Conservation (phyloP, 2,113 vertebrate genomes). For the Psilopsiagon aurifrons region DNA sequence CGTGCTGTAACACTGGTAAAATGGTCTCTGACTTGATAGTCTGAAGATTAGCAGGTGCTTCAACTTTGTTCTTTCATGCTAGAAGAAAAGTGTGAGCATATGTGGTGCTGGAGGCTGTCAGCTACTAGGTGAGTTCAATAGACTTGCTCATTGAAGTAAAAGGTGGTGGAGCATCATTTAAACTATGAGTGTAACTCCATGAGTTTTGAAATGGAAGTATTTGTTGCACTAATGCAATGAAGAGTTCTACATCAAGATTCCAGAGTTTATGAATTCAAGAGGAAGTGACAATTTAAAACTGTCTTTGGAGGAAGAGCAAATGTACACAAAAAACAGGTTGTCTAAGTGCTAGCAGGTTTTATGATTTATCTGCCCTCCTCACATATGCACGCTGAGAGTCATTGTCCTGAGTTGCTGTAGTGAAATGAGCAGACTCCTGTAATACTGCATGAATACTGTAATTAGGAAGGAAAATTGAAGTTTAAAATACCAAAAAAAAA, state of each 20-base stretch:
- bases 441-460: neutral
- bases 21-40: neutral
- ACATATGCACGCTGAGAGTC: accelerated
- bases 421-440: neutral
- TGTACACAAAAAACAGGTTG: accelerated
- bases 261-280: neutral
- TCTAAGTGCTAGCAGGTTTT: neutral
- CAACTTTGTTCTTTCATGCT: neutral
- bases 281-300: neutral
- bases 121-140: neutral
- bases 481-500: neutral
- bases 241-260: neutral
- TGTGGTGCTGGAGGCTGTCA: neutral
- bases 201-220: neutral
- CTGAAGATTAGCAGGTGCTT: neutral
- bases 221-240: neutral
- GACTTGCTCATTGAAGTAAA: neutral
- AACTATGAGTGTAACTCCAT: neutral
- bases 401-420: neutral
- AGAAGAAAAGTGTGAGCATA: neutral
- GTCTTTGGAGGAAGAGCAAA: neutral
- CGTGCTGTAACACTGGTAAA: neutral
- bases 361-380: neutral
- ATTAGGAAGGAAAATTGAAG: neutral
- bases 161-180: neutral